Evolutionary conservation across 2,797 vertebrate genomes (phyloP).

Genomic region (Lindbergichthys nudifrons): DNA sequence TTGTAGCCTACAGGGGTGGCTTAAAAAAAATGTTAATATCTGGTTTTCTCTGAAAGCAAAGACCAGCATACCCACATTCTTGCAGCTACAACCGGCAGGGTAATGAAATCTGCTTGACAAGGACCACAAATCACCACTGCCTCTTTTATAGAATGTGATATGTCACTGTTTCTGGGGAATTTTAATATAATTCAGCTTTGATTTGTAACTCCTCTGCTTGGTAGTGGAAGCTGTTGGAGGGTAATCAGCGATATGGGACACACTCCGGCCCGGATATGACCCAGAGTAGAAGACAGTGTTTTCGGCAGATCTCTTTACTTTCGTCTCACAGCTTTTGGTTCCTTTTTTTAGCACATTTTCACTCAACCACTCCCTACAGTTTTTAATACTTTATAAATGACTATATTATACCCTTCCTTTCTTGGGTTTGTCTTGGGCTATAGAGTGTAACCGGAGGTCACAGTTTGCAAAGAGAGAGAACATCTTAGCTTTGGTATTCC

Average conservation of each 20-base stretch:
- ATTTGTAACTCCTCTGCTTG: not conserved
- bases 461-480: slow-evolving; percentile 10
- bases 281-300: not conserved
- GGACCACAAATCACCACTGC: slow-evolving; percentile 32
- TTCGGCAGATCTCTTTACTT: not conserved
- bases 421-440: too few species aligned
- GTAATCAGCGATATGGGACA: not conserved
- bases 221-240: not conserved
- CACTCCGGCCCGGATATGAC: not conserved
- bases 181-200: slow-evolving; percentile 17
- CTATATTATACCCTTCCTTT: not conserved
- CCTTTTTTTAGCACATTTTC: not conserved
- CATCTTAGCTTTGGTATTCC: not conserved
- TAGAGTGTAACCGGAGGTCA: slow-evolving; percentile 11
- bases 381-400: not conserved
- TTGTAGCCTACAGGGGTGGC: not conserved
- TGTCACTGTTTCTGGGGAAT: not conserved
- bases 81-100: slow-evolving; percentile 11
- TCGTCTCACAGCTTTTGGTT: not conserved
- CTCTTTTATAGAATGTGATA: not conserved
- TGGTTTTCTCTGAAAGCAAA: not conserved
- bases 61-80: slow-evolving; percentile 16
- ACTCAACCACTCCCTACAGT: not conserved
- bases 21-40: slow-evolving; percentile 18
- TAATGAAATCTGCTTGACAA: slow-evolving; percentile 30